Percentiles rank a stretch among this genome's conserved stretches.
Evolutionary conservation across 2,888 invertebrate genomes (phyloP).

Genomic region (Ceraclea dissimilis): DNA sequence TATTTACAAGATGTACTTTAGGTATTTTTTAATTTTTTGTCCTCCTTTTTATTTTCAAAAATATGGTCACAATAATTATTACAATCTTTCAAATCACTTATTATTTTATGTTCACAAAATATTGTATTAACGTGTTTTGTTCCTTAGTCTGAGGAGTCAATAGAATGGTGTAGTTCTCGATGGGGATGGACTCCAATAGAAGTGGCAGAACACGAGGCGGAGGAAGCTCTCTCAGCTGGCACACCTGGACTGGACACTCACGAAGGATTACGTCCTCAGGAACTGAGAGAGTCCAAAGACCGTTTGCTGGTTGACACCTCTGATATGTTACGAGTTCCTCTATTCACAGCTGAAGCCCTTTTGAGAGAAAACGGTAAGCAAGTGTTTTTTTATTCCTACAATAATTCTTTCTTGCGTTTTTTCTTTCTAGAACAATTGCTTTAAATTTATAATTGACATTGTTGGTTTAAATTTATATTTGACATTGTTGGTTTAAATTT

Average conservation of each 20-base stretch:
- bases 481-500: too few relatives aligned
- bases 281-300: constrained; percentile 63
- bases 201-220: constrained; percentile 33
- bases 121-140: too few relatives aligned
- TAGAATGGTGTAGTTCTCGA: constrained; percentile 22
- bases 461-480: too few relatives aligned
- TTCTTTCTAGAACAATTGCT: not conserved
- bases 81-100: too few relatives aligned
- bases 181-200: constrained; percentile 24
- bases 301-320: constrained; percentile 61
- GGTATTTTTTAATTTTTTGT: too few relatives aligned
- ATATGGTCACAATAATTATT: too few relatives aligned
- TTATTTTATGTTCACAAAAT: too few relatives aligned
- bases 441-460: too few relatives aligned
- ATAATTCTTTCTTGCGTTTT: too few relatives aligned
- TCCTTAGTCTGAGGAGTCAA: constrained; percentile 21
- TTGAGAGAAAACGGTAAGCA: constrained; percentile 54
- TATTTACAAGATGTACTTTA: too few relatives aligned
- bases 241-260: constrained; percentile 43
- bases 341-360: constrained; percentile 62
- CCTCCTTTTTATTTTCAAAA: too few relatives aligned
- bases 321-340: constrained; percentile 61
- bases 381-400: not conserved
- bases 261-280: constrained; percentile 56
- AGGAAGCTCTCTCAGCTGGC: constrained; percentile 36